These are phyloP conservation scores for Notothenia coriiceps DNA, from an alignment of 2,113 vertebrate genomes.

Conservation along the genomic window DNA sequence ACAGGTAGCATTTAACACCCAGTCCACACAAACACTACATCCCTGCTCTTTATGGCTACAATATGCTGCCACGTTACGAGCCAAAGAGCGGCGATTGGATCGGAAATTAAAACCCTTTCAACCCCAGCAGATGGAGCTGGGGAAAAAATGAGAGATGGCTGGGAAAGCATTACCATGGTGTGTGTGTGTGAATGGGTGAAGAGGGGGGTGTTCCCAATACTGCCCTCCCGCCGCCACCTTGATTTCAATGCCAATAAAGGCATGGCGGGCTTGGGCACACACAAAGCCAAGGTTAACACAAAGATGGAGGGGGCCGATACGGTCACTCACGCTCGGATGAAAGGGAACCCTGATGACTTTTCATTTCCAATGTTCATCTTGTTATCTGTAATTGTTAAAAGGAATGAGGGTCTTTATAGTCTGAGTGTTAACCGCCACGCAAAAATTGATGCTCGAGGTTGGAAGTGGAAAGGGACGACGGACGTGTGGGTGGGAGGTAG, in stretches of 20 bases:
- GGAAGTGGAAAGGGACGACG: conserved; percentile 17
- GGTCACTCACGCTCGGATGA: conserved; percentile 45
- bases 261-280: conserved; percentile 16
- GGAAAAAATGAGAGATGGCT: conserved; percentile 7
- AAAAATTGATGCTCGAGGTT: conserved; percentile 71
- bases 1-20: conserved; percentile 80
- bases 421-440: conserved; percentile 49
- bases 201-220: neutral
- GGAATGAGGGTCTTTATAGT: conserved; percentile 62
- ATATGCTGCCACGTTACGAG: conserved; percentile 47
- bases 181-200: neutral
- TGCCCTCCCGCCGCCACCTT: conserved; percentile 14
- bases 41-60: conserved; percentile 55
- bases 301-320: conserved; percentile 70
- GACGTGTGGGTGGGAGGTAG: conserved; percentile 1
- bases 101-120: conserved; percentile 69
- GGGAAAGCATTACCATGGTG: conserved; percentile 18
- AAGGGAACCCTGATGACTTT: conserved; percentile 75
- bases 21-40: conserved; percentile 64
- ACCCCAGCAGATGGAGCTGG: conserved; percentile 62
- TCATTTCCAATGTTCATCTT: conserved; percentile 82
- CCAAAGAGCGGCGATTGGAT: conserved; percentile 65
- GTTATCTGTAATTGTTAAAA: conserved; percentile 83
- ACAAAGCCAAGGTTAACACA: conserved; percentile 77
- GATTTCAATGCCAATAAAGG: conserved; percentile 61